Evolutionary conservation across 2,113 vertebrate species (phyloP).

Genomic region (Protobothrops flavoviridis): DNA sequence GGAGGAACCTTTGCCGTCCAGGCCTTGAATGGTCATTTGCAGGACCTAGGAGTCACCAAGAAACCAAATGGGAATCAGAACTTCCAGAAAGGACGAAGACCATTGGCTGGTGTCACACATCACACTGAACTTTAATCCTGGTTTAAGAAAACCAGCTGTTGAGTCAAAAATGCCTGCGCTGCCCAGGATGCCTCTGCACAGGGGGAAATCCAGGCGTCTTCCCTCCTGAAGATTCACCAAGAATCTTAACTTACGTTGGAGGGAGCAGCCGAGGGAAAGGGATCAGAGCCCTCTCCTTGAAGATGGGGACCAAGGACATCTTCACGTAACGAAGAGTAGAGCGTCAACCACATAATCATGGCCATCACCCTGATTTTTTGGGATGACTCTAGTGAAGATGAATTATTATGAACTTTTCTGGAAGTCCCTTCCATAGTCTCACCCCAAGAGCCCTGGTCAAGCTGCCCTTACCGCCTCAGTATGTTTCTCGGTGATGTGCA

Average conservation of each 20-base stretch:
- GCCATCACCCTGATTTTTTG: neutral
- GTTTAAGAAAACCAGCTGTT: neutral
- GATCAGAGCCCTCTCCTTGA: too few relatives aligned
- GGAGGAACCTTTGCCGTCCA: neutral
- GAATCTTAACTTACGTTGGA: neutral
- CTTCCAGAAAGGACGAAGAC: neutral
- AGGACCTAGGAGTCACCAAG: conserved; percentile 34
- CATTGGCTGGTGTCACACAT: neutral
- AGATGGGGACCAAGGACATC: neutral
- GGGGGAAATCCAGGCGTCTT: neutral
- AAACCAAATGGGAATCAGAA: neutral
- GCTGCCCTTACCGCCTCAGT: conserved; percentile 54
- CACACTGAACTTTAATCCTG: neutral
- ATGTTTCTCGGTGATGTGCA: conserved; percentile 57
- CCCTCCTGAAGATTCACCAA: neutral
- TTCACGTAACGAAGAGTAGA: neutral
- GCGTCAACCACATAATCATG: neutral
- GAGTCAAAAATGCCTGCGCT: neutral
- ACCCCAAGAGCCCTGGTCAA: accelerated
- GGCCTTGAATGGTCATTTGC: conserved; percentile 56
- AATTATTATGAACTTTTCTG: neutral
- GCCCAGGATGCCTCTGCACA: neutral
- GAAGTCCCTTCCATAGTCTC: neutral
- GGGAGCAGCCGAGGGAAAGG: neutral
- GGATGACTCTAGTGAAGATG: neutral